phyloP scores from a whole-genome alignment of 2,797 vertebrate species.

The Pipistrellus pygmaeus region DNA sequence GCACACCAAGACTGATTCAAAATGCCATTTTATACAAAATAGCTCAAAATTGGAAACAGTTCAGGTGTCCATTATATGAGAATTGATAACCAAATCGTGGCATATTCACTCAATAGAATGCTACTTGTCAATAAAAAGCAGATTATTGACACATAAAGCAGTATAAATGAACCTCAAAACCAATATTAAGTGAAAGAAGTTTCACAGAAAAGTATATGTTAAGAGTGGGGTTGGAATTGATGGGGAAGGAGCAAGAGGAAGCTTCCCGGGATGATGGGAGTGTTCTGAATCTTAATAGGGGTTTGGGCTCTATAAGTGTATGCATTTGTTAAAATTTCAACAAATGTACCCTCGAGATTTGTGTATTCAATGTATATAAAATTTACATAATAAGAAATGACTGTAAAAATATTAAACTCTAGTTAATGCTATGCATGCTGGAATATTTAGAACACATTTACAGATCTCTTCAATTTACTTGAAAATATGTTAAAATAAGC shows the following conservation, averaged over 20 bases:
- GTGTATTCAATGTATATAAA: not conserved
- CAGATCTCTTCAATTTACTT: not conserved
- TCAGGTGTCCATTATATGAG: not conserved
- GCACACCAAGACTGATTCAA: not conserved
- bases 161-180: conserved; percentile 37
- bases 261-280: not conserved
- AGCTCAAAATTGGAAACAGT: not conserved
- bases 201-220: conserved; percentile 17
- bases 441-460: not conserved
- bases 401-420: conserved; percentile 28
- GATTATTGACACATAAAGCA: not conserved
- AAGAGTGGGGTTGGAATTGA: not conserved
- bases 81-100: not conserved
- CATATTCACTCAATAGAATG: not conserved
- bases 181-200: conserved; percentile 1
- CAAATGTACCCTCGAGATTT: conserved; percentile 5
- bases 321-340: not conserved
- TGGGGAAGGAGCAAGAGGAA: not conserved
- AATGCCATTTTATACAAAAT: conserved; percentile 49
- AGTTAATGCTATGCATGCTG: not conserved
- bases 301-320: not conserved
- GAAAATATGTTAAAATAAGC: conserved; percentile 40
- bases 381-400: conserved; percentile 31
- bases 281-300: not conserved
- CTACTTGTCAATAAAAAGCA: not conserved